Conservation (phyloP, 92 coral and sea anemone species). For the Zoanthus sociatus region DNA sequence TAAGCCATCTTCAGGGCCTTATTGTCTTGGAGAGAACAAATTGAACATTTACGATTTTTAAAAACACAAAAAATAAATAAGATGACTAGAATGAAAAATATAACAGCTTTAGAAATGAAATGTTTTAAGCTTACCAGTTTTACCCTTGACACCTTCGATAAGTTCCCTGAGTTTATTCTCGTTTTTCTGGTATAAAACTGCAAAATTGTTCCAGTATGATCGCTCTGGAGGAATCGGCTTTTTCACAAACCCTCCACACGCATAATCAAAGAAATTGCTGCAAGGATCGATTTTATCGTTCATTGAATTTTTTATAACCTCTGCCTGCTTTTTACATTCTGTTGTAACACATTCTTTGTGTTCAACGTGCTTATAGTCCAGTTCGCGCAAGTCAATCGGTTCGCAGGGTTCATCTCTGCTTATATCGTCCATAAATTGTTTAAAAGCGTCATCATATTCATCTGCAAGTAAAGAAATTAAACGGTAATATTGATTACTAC, state of each 20-base stretch:
- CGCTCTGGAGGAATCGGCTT: slow-evolving; percentile 39
- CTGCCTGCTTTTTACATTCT: slow-evolving; percentile 43
- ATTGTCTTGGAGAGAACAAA: slow-evolving; percentile 27
- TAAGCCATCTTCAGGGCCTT: slow-evolving; percentile 61
- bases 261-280: slow-evolving; percentile 51
- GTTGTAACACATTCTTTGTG: slow-evolving; percentile 35
- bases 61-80: neutral
- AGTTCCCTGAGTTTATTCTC: slow-evolving; percentile 5
- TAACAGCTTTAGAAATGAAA: no score
- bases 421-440: slow-evolving; percentile 26
- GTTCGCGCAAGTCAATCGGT: neutral
- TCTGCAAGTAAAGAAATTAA: neutral
- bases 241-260: slow-evolving; percentile 65
- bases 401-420: slow-evolving; percentile 18
- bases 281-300: slow-evolving; percentile 53
- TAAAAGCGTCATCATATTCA: slow-evolving; percentile 26
- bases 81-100: neutral
- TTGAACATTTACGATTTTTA: no score
- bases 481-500: neutral
- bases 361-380: neutral
- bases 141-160: slow-evolving; percentile 10
- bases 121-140: slow-evolving; percentile 3
- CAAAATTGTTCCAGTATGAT: slow-evolving; percentile 54
- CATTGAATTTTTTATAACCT: slow-evolving; percentile 29
- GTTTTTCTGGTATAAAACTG: neutral